phyloP scores from a whole-genome alignment of 2,888 invertebrate species.

The Drosophila nr. medialis region DNA sequence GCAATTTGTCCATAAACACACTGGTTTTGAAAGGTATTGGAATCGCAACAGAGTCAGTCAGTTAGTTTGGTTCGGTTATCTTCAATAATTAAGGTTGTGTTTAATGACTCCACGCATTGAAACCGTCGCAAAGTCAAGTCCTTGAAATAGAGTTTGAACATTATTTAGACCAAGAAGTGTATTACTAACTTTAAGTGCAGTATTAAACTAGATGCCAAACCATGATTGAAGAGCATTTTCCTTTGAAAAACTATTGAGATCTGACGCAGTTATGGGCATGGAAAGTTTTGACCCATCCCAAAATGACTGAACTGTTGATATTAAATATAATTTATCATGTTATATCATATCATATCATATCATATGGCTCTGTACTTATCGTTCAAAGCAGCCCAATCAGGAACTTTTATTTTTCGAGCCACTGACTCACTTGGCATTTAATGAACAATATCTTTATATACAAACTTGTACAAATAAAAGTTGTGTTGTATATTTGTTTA shows the following conservation, averaged over 20 bases:
- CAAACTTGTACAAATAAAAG: constrained; percentile 4
- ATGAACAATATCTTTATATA: constrained; percentile 60
- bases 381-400: constrained; percentile 15
- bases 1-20: not conserved
- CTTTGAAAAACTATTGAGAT: not conserved
- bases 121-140: not conserved
- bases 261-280: not conserved
- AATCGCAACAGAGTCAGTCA: not conserved
- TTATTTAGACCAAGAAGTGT: not conserved
- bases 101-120: not conserved
- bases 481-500: not conserved
- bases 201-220: not conserved
- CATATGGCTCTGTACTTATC: constrained; percentile 37
- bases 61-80: not conserved
- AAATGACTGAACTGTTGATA: not conserved
- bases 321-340: constrained; percentile 10
- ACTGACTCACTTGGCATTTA: constrained; percentile 69
- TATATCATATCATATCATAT: constrained; percentile 22
- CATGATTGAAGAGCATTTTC: too few species aligned
- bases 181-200: too few species aligned
- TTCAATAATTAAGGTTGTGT: not conserved
- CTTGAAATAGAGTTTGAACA: not conserved
- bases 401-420: constrained; percentile 34
- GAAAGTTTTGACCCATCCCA: not conserved
- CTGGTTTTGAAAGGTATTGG: not conserved